Percentiles rank a stretch among this genome's conserved stretches.
phyloP scores from a whole-genome alignment of 2,797 vertebrate species.

The Oreortyx pictus region DNA sequence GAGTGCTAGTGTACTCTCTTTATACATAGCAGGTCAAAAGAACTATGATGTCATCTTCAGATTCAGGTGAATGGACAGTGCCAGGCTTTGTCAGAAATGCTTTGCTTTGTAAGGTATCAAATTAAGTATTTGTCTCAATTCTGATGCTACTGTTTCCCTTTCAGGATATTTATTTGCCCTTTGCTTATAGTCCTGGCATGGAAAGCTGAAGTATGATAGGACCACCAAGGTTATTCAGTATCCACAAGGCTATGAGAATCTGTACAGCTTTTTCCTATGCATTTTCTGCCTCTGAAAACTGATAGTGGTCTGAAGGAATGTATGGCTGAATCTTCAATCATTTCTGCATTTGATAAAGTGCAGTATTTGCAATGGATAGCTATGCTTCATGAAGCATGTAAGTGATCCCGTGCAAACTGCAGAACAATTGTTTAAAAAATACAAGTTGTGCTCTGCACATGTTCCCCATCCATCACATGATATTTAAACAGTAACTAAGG shows the following conservation, averaged over 20 bases:
- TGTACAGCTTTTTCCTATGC: neutral
- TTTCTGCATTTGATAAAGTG: neutral
- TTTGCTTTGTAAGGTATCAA: neutral
- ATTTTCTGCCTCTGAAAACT: neutral
- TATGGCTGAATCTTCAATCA: neutral
- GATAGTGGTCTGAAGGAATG: neutral
- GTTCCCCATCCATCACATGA: neutral
- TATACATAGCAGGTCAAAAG: neutral
- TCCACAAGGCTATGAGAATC: neutral
- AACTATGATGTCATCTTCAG: neutral
- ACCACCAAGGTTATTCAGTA: neutral
- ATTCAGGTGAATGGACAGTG: neutral
- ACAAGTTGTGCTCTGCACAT: neutral
- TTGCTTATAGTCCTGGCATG: neutral
- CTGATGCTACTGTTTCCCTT: neutral
- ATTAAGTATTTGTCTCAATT: neutral
- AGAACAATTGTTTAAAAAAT: constrained; percentile 5
- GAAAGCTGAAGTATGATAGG: neutral
- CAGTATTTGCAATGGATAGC: neutral
- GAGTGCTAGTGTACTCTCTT: neutral
- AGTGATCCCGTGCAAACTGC: neutral
- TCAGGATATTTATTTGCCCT: neutral
- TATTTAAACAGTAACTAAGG: neutral
- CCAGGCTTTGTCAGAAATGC: neutral
- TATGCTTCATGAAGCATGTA: neutral